A percentile compares a stretch with the other conserved stretches of the same genome.
These are phyloP conservation scores for Zophobas atratus DNA, from an alignment of 1,140 invertebrate genomes.

Conservation along the genomic window DNA sequence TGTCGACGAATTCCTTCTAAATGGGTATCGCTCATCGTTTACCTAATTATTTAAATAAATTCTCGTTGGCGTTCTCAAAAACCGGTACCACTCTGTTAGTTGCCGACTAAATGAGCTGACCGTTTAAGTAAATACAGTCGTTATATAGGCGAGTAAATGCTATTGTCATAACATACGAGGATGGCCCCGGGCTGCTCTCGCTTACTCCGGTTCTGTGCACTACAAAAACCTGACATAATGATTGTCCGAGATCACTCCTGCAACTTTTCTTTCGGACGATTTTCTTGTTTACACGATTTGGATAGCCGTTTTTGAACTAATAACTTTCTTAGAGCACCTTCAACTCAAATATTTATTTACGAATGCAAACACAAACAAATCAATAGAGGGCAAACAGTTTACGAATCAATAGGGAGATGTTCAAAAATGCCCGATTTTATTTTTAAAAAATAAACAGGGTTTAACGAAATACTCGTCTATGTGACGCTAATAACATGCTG, in stretches of 20 bases:
- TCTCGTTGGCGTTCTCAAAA: slow-evolving; percentile 37
- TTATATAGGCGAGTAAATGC: slow-evolving; percentile 49
- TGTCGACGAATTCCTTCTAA: slow-evolving; percentile 41
- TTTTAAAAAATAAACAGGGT: too few relatives aligned
- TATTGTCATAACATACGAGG: slow-evolving; percentile 52
- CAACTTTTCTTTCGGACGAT: slow-evolving; percentile 33
- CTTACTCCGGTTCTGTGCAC: slow-evolving; percentile 42
- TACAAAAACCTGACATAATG: slow-evolving; percentile 54
- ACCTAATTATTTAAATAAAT: slow-evolving; percentile 44
- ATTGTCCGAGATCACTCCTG: slow-evolving; percentile 14
- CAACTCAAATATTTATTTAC: slow-evolving; percentile 16
- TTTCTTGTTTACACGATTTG: slow-evolving; percentile 1
- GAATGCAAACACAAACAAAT: slow-evolving; percentile 25
- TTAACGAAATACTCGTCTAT: too few relatives aligned
- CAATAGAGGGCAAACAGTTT: slow-evolving; percentile 2
- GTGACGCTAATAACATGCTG: too few relatives aligned
- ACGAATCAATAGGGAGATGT: slow-evolving; percentile 14
- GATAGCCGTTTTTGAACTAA: not conserved
- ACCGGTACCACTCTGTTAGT: slow-evolving; percentile 40
- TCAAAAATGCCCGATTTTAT: not conserved
- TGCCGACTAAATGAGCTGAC: slow-evolving; percentile 46
- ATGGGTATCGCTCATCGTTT: slow-evolving; percentile 42
- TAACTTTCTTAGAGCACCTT: slow-evolving; percentile 3
- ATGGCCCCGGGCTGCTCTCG: slow-evolving; percentile 36
- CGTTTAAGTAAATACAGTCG: slow-evolving; percentile 53